Conservation (phyloP, 2,797 vertebrate species). For the Sebastes reedi region DNA sequence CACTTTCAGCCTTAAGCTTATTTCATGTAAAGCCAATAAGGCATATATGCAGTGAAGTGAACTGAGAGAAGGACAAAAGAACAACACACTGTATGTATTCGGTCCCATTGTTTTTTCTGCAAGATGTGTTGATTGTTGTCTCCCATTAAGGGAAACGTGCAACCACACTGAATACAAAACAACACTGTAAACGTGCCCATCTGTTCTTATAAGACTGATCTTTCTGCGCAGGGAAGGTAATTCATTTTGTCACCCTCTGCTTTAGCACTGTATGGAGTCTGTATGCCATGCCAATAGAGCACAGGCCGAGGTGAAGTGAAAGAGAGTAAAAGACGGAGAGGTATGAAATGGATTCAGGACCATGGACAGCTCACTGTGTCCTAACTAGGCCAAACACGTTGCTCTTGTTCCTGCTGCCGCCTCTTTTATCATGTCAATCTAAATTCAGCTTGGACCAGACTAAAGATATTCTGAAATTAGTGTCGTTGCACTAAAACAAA, state of each 20-base stretch:
- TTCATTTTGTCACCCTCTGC: constrained; percentile 30
- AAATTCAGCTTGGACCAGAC: constrained; percentile 31
- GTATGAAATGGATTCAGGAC: constrained; percentile 72
- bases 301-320: constrained; percentile 9
- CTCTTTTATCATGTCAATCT: constrained; percentile 26
- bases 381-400: constrained; percentile 46
- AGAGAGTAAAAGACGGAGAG: constrained; percentile 9
- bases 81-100: neutral
- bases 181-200: constrained; percentile 22
- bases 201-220: constrained; percentile 29
- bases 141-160: neutral
- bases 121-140: constrained; percentile 13
- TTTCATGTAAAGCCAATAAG: neutral
- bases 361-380: constrained; percentile 73
- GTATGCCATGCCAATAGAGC: constrained; percentile 11
- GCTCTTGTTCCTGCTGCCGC: constrained; percentile 31
- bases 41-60: neutral
- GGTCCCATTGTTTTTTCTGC: neutral
- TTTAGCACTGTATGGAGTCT: constrained; percentile 7
- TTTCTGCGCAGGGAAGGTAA: constrained; percentile 18
- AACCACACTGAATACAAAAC: constrained; percentile 14
- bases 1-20: neutral
- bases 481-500: neutral
- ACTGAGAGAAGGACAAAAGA: neutral
- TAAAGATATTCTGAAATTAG: constrained; percentile 14